Evolutionary conservation across 2,888 invertebrate genomes (phyloP).

Genomic region (Itoplectis maculator): DNA sequence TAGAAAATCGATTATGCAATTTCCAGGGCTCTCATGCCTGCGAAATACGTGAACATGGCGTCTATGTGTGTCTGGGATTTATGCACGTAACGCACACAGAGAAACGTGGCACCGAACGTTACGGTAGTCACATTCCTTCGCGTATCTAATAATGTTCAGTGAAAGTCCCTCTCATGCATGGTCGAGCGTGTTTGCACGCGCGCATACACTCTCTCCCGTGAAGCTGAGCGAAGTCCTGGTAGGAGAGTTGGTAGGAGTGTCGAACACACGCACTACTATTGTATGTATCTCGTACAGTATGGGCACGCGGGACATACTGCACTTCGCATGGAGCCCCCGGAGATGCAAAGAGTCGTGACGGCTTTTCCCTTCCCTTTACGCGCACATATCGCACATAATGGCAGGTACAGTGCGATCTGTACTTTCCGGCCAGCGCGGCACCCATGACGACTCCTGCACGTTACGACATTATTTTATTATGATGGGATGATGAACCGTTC

Average conservation of each 20-base stretch:
- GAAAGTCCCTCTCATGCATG: conserved; percentile 81
- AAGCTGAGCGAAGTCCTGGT: conserved; percentile 42
- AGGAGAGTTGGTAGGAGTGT: conserved; percentile 23
- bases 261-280: conserved; percentile 51
- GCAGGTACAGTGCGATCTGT: conserved; percentile 49
- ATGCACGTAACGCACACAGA: conserved; percentile 34
- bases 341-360: conserved; percentile 52
- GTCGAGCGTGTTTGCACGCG: conserved; percentile 79
- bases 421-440: conserved; percentile 55
- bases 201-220: conserved; percentile 67
- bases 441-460: conserved; percentile 34
- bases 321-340: conserved; percentile 42
- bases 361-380: conserved; percentile 52
- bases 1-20: conserved; percentile 73
- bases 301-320: conserved; percentile 57
- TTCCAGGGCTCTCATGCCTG: conserved; percentile 51
- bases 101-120: conserved; percentile 73
- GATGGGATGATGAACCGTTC: conserved; percentile 42
- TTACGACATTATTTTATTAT: conserved; percentile 54
- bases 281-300: conserved; percentile 47
- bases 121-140: conserved; percentile 83
- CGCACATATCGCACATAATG: conserved; percentile 37
- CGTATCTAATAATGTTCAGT: conserved; percentile 83
- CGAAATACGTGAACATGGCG: conserved; percentile 46
- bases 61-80: conserved; percentile 33